Base-by-base conservation (phyloP, 2,113 vertebrate species). In the Zapornia atra region DNA sequence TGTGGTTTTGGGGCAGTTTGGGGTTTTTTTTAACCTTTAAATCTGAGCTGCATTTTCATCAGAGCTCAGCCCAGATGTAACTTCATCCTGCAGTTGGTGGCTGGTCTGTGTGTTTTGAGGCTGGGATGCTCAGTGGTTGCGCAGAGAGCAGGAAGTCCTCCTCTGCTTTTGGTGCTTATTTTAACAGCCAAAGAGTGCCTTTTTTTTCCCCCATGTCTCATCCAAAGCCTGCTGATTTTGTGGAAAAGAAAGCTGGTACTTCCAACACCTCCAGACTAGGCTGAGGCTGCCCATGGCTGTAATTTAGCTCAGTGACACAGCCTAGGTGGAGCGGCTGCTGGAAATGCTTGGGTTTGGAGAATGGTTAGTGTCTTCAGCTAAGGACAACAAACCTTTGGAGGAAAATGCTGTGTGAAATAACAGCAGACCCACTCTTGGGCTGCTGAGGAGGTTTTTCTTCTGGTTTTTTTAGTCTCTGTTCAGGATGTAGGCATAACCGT, bases 51-150 rank as follows among this genome's bases (percentile, higher is more conserved):
- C 33, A 0, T 88, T 77, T 77, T 65, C 59, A 18, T 54, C 22
- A 9, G 3, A 4, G 0, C 4, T 72, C 4, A 1, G 7, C 46
- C 44, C 31, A 19, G 31, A 17, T 34, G 12, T 53, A n/a, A 5
- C 5, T 63, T 64, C 25, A 71, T 81, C 51, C 22, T 61, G 60
- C 9, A 3, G 0, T 29, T 2, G 3, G 4, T 80, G 60, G n/a
- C 40, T 56, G 44, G 13, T 19, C 60, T 1, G 0, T 44, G 0
- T 6, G 16, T 71, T 80, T 56, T 48, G 63, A 64, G 79, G 61
- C 75, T 75, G 50, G 42, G 56, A 57, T 48, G 46, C 70, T 85
- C 65, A 26, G 86, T 18, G 42, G 0, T 31, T 29, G 44, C 12
- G 15, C 44, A 21, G 83, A 9, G 65, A 57, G 70, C 19, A 3